Base-by-base conservation (phyloP, 1,140 invertebrate genomes). In the Phenacoccus solenopsis region DNA sequence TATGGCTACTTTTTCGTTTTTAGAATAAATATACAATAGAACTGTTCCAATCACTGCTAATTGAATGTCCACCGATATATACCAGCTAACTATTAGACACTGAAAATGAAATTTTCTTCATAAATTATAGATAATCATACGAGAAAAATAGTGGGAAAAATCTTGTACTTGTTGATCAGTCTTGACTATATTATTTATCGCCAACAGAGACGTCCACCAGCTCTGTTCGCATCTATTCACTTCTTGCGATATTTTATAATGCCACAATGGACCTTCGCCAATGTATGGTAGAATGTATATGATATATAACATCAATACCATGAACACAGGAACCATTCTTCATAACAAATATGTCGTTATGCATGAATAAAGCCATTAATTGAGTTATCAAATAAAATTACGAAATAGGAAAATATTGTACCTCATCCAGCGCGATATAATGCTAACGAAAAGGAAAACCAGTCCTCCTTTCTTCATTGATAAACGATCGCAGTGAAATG, bases 151-250 rank as follows among this genome's bases (percentile, higher is more conserved):
- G n/a, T n/a, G n/a, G n/a, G n/a, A n/a, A n/a, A n/a, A n/a, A n/a
- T n/a, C n/a, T 0, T 0, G 21, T 71, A 71, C 87, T 78, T 87
- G 74, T 74, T 84, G 77, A 72, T 89, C 84, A 1, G 83, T 84
- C 28, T 85, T 80, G 1, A 90, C 81, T 71, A 93, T 88, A 77
- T 93, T 94, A 76, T 93, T 92, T n/a, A 93, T 82, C 76, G 91
- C 92, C 0, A 93, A 79, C 13, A 93, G 78, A 76, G 93, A 92
- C 0, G 86, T 82, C 91, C 91, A 94, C 91, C 91, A 93, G 21
- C 87, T 87, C 7, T 82, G 78, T 72, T 80, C 75, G 75, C 90
- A 93, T 71, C 86, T 79, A 49, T 86, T 79, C 70, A 85, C 82
- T 77, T 89, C 87, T 21, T 82, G 49, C 67, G 77, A 74, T 70